Evolutionary conservation across 1,140 invertebrate species (phyloP), one percentile per base, ranked within the genome.

Genomic region (Propsilocerus akamusi): DNA sequence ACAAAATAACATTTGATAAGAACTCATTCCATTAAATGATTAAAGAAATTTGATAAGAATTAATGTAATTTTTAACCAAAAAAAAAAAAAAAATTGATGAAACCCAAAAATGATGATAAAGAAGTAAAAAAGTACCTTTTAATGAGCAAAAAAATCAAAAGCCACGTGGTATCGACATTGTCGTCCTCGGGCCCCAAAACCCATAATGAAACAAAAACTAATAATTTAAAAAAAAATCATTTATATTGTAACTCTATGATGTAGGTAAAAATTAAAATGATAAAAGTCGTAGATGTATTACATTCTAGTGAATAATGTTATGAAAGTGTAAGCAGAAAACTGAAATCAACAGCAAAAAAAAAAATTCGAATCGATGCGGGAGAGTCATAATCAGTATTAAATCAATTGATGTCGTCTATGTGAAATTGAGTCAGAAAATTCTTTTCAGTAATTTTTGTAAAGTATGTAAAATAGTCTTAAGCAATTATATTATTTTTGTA

Each of bases 131-230:
- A 41, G 34, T 41, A 41, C 34, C 34, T 41, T 41, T 41, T 17
- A 41, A 41, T 41, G 34, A 41, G 34, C 34, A 41, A 11, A 41
- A 41, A 41, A 41, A 41, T 41, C 34, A 41, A 41, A 41, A 41
- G 34, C 14, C 34, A 20, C 14, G 10, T 41, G 14, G 34, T 7
- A 41, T 20, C 22, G 17, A 41, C 28, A n/a, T 12, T 30, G 11
- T 30, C 14, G 7, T 41, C 34, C 34, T 17, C 34, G 22, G 34
- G 7, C 34, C 5, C 34, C 17, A 30, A 30, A 41, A 41, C 14
- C 22, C 22, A 20, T 20, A 41, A 3, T 20, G 22, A 41, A 41
- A 41, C 34, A 4, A 41, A 30, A 37, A 37, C 20, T 4, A 41
- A 41, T 17, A 41, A 41, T 41, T 7, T 5, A 17, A 37, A 37